Conservation (phyloP, 2,797 vertebrate genomes). For the Varecia variegata region DNA sequence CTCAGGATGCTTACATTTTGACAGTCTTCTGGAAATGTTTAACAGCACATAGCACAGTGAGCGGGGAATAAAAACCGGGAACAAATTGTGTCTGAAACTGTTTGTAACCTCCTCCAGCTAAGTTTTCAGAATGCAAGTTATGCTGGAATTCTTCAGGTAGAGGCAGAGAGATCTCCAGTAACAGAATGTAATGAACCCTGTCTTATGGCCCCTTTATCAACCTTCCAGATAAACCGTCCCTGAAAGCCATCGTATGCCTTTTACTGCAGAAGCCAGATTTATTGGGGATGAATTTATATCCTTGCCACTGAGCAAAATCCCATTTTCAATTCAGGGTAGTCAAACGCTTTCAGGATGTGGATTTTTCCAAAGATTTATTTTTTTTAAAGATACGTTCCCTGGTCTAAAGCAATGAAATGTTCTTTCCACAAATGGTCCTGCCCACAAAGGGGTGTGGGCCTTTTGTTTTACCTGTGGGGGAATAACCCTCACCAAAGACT, state of each 20-base stretch:
- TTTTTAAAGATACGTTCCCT: conserved; percentile 29
- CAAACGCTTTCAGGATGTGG: conserved; percentile 68
- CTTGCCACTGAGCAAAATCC: conserved; percentile 58
- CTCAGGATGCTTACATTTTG: conserved; percentile 72
- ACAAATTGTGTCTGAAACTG: conserved; percentile 70
- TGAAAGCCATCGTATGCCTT: background rate
- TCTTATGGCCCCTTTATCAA: background rate
- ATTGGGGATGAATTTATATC: conserved; percentile 52
- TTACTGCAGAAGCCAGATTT: conserved; percentile 43
- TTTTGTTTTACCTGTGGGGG: conserved; percentile 24
- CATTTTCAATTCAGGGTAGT: conserved; percentile 61
- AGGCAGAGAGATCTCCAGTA: background rate
- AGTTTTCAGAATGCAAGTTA: background rate
- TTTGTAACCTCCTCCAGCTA: background rate
- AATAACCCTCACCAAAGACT: background rate
- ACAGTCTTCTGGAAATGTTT: conserved; percentile 76
- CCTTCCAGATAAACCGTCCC: background rate
- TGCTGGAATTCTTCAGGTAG: background rate
- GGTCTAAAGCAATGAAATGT: conserved; percentile 43
- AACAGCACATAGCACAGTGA: conserved; percentile 69
- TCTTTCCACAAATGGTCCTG: conserved; percentile 40
- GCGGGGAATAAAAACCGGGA: conserved; percentile 55
- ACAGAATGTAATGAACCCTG: background rate
- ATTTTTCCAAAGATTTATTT: conserved; percentile 67
- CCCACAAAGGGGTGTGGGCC: background rate